Evolutionary conservation across 2,888 invertebrate genomes (phyloP).

Genomic region (Sinohyriopsis cumingii): DNA sequence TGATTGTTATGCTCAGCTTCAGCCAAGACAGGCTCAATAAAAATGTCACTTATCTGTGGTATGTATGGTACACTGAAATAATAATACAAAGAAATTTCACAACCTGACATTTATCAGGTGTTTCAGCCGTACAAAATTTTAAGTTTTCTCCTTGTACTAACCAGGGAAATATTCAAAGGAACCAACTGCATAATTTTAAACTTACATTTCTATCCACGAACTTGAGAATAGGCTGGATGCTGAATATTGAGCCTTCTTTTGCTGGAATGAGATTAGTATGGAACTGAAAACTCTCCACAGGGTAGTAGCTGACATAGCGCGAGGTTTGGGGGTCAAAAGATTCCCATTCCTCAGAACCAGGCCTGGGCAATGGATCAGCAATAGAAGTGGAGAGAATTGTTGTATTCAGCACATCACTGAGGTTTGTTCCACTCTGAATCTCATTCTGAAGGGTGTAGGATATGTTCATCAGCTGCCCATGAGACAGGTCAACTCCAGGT

Average conservation of each 20-base stretch:
- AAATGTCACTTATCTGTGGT: too few relatives aligned
- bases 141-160: too few relatives aligned
- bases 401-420: conserved; percentile 18
- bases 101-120: too few relatives aligned
- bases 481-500: conserved; percentile 6
- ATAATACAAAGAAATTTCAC: too few relatives aligned
- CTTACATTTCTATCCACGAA: conserved; percentile 18
- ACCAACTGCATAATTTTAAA: background rate
- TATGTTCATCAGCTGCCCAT: conserved; percentile 9
- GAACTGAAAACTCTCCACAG: conserved; percentile 15
- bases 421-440: conserved; percentile 17
- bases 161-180: too few relatives aligned
- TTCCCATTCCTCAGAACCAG: conserved; percentile 15
- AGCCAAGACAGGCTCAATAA: too few relatives aligned
- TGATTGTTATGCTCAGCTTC: too few relatives aligned
- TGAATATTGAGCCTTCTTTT: conserved; percentile 16
- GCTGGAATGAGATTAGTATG: conserved; percentile 14
- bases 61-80: too few relatives aligned
- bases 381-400: conserved; percentile 13
- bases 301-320: conserved; percentile 10
- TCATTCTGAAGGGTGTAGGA: conserved; percentile 13
- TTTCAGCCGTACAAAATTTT: too few relatives aligned
- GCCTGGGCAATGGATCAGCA: conserved; percentile 11
- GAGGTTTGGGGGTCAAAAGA: conserved; percentile 2
- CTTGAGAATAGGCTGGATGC: conserved; percentile 21